Base-by-base conservation (phyloP, 1,140 invertebrate genomes). In the Drosophila kohkoa region DNA sequence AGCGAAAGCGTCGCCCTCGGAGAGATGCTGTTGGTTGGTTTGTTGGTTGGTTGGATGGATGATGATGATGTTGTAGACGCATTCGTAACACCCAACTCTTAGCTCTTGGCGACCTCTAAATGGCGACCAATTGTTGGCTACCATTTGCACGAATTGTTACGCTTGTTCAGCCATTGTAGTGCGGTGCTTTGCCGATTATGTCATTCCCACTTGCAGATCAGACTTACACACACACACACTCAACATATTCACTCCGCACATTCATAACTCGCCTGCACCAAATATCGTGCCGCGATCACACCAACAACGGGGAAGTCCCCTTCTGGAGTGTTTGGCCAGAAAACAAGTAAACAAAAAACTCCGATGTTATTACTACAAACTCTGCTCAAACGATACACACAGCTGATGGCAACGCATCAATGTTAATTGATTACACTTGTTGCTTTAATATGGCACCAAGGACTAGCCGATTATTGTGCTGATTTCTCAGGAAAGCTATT, bases 1-100 rank as follows among this genome's bases (percentile, higher is more conserved):
- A 75, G 58, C 68, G 68, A 75, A 75, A 71, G 68, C 73, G 5
- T 70, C 51, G 66, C 72, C 72, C 72, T 70, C 72, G 45, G 67
- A 59, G 52, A 75, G 67, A 75, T 75, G 59, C 64, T 60, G 59
- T 35, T 16, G 57, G 55, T 30, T 20, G 48, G 48, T 16, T 16
- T 0, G 15, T 1, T 15, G 15, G 15, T 1, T 15, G 15, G 15
- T 1, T 16, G 16, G 16, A 1, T 16, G 16, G 16, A 4, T 20
- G 20, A 25, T 58, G 55, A 58, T 51, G 46, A 25, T 73, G 51
- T 51, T n/a, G 20, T 58, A 43, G 72, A 70, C 72, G 54, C 62
- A 65, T 54, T 66, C 62, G 38, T 66, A 59, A 43, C 52, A 48
- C 54, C 20, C 41, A 45, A 30, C 65, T 41, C 41, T 15, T 45